Evolutionary conservation across 2,797 vertebrate genomes (phyloP), one percentile per base, ranked within the genome.

Genomic region (Remorina albescens): DNA sequence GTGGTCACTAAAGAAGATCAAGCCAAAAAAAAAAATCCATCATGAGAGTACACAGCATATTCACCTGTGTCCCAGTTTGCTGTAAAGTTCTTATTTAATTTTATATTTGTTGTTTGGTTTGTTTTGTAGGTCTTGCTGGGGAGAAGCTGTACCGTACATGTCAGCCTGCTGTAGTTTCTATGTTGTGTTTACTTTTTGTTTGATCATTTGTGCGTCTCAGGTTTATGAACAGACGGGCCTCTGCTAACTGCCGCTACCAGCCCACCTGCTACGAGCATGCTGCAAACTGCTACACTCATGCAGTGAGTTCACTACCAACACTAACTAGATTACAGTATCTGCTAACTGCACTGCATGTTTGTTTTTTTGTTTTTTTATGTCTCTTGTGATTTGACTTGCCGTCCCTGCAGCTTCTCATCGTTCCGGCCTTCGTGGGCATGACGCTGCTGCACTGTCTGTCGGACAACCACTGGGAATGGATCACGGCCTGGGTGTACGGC

Each of bases 201-300:
- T 30, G 30, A n/a, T 60, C 28, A 4, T 61, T 18, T 42, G 12
- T 77, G 11, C 76, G 60, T 82, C 81, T 53, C 92, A 99, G 98
- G 94, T 99, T 98, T 85, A 99, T 99, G 98, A 99, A 99, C 96
- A 95, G 96, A 82, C 94, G 96, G 81, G 96, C 98, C 71, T 94
- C 96, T 53, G 96, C 96, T 49, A 98, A 99, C 94, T 96, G 96
- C 91, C 97, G 98, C 89, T 99, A 99, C 90, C 97, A 97, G 81
- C 98, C 98, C 69, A 99, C 98, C 39, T 95, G 96, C 91, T 99
- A 99, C 0, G 98, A 99, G 75, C 98, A 99, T 61, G 98, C 98
- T 78, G 98, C 98, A 56, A 99, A 99, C 95, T 99, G 96, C 93
- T 99, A 98, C 93, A 99, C 97, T 61, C 98, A 99, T 19, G 98